Base-by-base conservation (phyloP, 2,888 invertebrate species). In the Cancer borealis region DNA sequence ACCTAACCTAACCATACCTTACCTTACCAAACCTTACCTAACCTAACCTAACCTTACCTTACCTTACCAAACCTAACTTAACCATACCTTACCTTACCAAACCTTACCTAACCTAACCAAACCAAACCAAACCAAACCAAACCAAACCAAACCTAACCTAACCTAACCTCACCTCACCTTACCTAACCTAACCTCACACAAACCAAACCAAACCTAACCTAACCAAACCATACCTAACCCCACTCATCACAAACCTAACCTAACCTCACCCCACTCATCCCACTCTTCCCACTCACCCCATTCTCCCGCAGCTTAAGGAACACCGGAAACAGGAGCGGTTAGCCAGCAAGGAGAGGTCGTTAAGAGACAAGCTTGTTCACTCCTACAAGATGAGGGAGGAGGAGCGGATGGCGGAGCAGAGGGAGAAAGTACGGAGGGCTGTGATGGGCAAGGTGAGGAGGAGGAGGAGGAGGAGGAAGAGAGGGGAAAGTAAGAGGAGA, bases 321-420 rank as follows among this genome's bases (percentile, higher is more conserved):
- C 93, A 88, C n/a, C 92, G 92, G 8, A 46, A 49, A 21, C 92
- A 93, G 47, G 93, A 93, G 49, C 88, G 92, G 14, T 30, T 95
- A 92, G 94, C 95, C 17, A 47, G 45, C 47, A 93, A 95, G 88
- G 95, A 95, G 90, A 88, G 95, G 12, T n/a, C 60, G 73, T 47
- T 95, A 90, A 54, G 95, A 39, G 93, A 95, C 84, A 94, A 94
- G 79, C 91, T 95, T 39, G 95, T 95, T 14, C 73, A 60, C 46
- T 95, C 95, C 21, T 94, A 95, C 45, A 95, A 95, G 92, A 54
- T 87, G 49, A 60, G 92, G 45, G 95, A 95, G 88, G 93, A 95
- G 92, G 95, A 94, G 6, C 92, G 92, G 14, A 94, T 95, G 93
- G 92, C 92, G 5, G 94, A 95, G 73, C 95, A 95, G 84, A 92